Percentiles rank a stretch among this genome's conserved stretches.
These are phyloP conservation scores for Drosophila diplacantha DNA, from an alignment of 2,888 invertebrate genomes.

Conservation along the genomic window DNA sequence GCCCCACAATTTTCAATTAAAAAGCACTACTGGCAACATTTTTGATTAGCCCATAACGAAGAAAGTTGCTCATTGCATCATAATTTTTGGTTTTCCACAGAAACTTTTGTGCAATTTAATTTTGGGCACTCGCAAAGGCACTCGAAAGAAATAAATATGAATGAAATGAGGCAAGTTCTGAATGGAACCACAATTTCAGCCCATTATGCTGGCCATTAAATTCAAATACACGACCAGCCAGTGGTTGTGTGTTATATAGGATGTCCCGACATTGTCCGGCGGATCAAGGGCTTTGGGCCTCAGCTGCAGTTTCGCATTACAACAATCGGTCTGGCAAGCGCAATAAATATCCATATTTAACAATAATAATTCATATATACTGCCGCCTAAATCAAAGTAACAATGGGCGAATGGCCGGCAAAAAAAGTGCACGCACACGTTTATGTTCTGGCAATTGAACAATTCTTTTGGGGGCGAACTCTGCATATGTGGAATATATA, in stretches of 20 bases:
- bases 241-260: background rate
- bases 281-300: slow-evolving; percentile 31
- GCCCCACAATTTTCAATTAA: slow-evolving; percentile 47
- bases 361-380: slow-evolving; percentile 64
- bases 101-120: slow-evolving; percentile 40
- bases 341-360: slow-evolving; percentile 68
- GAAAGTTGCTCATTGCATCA: slow-evolving; percentile 42
- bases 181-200: slow-evolving; percentile 6
- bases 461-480: slow-evolving; percentile 26
- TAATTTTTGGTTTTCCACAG: slow-evolving; percentile 17
- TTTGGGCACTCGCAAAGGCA: slow-evolving; percentile 12
- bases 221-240: slow-evolving; percentile 3
- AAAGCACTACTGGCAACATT: slow-evolving; percentile 35
- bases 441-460: slow-evolving; percentile 48
- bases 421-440: slow-evolving; percentile 38
- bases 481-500: slow-evolving; percentile 22
- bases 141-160: slow-evolving; percentile 21
- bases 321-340: slow-evolving; percentile 42
- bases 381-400: slow-evolving; percentile 59
- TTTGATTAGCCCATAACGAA: slow-evolving; percentile 28
- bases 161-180: slow-evolving; percentile 21
- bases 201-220: slow-evolving; percentile 25
- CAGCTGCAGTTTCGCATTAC: slow-evolving; percentile 34
- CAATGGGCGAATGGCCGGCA: slow-evolving; percentile 39
- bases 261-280: slow-evolving; percentile 15